Base-by-base conservation (phyloP, 2,888 invertebrate species). In the Diplolepis rosae region DNA sequence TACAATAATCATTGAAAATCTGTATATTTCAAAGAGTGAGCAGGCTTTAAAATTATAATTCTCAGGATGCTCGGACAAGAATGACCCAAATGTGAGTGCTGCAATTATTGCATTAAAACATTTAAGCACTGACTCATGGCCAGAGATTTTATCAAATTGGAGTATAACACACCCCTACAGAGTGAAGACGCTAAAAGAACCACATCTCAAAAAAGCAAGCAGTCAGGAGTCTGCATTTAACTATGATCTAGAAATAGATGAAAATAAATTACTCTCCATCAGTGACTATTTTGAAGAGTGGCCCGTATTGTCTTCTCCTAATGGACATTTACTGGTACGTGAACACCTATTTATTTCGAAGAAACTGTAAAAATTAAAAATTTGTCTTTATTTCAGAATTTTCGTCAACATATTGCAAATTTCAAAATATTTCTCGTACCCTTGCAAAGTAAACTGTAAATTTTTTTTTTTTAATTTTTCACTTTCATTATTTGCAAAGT, bases 201-300 rank as follows among this genome's bases (percentile, higher is more conserved):
- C 1, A 45, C 15, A 18, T 13, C 45, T 45, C 15, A 45, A 18
- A 1, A n/a, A 18, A n/a, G n/a, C 7, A 45, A 15, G 18, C 15
- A 18, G 7, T 18, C 45, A 45, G n/a, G 18, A 45, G 4, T 45
- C 48, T 48, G 15, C 15, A 22, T 6, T 9, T 22, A 6, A 45
- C 3, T 22, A 48, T 48, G 48, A n/a, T n/a, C n/a, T 45, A 15
- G 18, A 15, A 27, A 28, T 4, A 9, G 42, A 3, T 7, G 45
- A 65, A n/a, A 45, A 65, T 24, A 18, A 18, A 42, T 45, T 13
- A 51, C 13, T 18, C 1, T 65, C 3, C 18, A 22, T 65, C 22
- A n/a, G 32, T 24, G 24, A 39, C 35, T 65, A 65, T 39, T 65
- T 65, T 13, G 22, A 65, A 65, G 65, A 65, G 18, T 65, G 65